Conservation (phyloP, 2,113 vertebrate genomes). For the Rattus norvegicus region GRCr8 NC_086020.1:226595501-226596000, state of each 20-base stretch:
- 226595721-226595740: background rate
- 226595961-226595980: background rate
- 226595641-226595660: background rate
- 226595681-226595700: background rate
- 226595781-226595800: background rate
- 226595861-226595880: background rate
- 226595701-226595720: background rate
- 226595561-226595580: background rate
- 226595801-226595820: background rate
- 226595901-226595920: background rate
- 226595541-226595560: background rate
- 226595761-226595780: background rate
- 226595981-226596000: background rate
- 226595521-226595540: background rate
- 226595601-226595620: background rate
- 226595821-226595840: background rate
- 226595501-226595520: background rate
- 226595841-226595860: background rate
- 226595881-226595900: background rate
- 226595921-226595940: background rate
- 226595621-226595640: background rate
- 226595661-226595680: background rate
- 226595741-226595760: background rate
- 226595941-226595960: background rate
- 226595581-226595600: background rate